Evolutionary conservation across 2,113 vertebrate genomes (phyloP), one percentile per base, ranked within the genome.

Genomic region (Heliornis fulica): DNA sequence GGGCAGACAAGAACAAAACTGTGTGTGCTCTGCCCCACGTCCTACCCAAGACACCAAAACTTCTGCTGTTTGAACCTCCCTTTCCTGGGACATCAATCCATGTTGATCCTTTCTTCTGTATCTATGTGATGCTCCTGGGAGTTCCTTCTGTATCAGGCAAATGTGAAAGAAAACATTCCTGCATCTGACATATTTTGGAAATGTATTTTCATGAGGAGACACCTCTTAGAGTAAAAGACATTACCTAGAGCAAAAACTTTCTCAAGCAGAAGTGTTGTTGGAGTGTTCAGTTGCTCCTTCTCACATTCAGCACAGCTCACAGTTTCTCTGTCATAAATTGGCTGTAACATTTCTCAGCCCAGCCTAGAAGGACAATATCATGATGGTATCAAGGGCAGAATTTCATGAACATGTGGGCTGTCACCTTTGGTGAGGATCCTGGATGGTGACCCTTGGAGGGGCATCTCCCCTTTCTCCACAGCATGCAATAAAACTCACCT

Each of bases 241-340:
- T 29, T 14, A 50, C 8, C 25, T 12, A n/a, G 25, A 59, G 15
- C 5, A 63, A 77, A n/a, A 72, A 36, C 38, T 21, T 21, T 31
- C 11, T 25, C 48, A 71, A 57, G 51, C 28, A 48, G 57, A 66
- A 50, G 26, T 7, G 8, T 19, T 0, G 0, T 36, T 41, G 20
- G 51, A 56, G 69, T 66, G 51, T 41, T 59, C 22, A 31, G 48
- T 34, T 68, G 65, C 34, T 59, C 21, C 46, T 83, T 56, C 45
- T 34, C 9, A 6, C 19, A n/a, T 29, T 43, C 38, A 75, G 64
- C 38, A 50, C 36, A 64, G 56, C 46, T 65, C 45, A 57, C 43
- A 84, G 53, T 22, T 40, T 29, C 45, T 54, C 20, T 10, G 7
- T 15, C 71, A 12, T 13, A 31, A 86, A 13, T 5, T 48, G n/a